Conservation (phyloP, 53 echinoderm and acorn worm genomes). For the Hippasteria phrygiana region DNA sequence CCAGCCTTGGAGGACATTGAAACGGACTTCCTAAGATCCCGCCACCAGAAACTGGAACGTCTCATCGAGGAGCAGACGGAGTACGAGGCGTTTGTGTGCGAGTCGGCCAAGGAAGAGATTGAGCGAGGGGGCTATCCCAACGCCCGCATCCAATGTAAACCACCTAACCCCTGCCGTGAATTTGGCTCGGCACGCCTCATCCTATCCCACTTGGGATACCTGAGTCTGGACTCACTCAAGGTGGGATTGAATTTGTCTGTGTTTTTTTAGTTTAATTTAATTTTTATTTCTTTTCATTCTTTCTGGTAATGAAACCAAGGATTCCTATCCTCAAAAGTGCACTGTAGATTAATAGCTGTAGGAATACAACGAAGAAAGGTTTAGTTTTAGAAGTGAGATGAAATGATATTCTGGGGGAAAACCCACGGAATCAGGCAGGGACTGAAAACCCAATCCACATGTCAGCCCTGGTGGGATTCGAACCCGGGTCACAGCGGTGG, state of each 20-base stretch:
- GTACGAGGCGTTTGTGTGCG: constrained; percentile 82
- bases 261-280: too few species aligned
- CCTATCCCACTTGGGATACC: constrained; percentile 89
- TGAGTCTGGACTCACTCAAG: constrained; percentile 85
- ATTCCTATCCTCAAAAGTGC: too few species aligned
- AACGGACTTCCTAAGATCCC: constrained; percentile 68
- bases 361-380: too few species aligned
- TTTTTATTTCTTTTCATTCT: too few species aligned
- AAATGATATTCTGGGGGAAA: too few species aligned
- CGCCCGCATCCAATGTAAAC: constrained; percentile 86
- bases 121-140: constrained; percentile 87
- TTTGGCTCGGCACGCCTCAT: constrained; percentile 89
- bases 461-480: too few species aligned
- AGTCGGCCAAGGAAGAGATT: constrained; percentile 80
- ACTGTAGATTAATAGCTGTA: too few species aligned
- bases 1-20: constrained; percentile 87
- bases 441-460: too few species aligned
- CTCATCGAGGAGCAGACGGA: constrained; percentile 90
- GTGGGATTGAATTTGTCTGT: constrained; percentile 66
- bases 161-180: constrained; percentile 84
- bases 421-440: too few species aligned
- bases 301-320: too few species aligned
- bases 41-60: constrained; percentile 71
- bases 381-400: too few species aligned
- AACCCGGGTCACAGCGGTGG: too few species aligned